Conservation (phyloP, 2,888 invertebrate genomes). For the Alloplasta piceator region DNA sequence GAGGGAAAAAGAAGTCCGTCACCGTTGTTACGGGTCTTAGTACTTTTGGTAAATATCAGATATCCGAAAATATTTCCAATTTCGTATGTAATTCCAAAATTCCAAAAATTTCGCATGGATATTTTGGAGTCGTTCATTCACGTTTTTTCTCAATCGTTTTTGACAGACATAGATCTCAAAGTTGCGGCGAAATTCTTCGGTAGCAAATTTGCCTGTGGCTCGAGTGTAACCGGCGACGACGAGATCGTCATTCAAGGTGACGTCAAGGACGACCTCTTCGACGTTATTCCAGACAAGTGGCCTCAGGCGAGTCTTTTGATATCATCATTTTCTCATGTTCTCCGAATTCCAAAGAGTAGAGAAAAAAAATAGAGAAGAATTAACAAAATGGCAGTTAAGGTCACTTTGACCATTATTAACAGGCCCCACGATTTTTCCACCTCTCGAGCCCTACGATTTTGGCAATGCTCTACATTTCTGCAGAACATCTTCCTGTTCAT, state of each 20-base stretch:
- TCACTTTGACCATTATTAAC: too few species aligned
- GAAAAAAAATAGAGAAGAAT: neutral
- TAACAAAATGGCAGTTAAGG: slow-evolving; percentile 7
- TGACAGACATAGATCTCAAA: slow-evolving; percentile 96
- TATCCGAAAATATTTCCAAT: slow-evolving; percentile 1
- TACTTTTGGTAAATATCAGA: slow-evolving; percentile 90
- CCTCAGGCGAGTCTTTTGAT: slow-evolving; percentile 88
- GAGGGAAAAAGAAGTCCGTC: slow-evolving; percentile 99
- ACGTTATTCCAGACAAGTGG: slow-evolving; percentile 99
- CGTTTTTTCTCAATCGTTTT: slow-evolving; percentile 3
- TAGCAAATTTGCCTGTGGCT: slow-evolving; percentile 99
- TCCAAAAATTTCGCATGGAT: neutral
- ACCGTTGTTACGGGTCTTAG: slow-evolving; percentile 98
- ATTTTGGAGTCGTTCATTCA: slow-evolving; percentile 9
- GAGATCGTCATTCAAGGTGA: slow-evolving; percentile 99
- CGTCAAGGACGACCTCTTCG: slow-evolving; percentile 98
- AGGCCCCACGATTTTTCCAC: too few species aligned
- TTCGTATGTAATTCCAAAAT: too few species aligned
- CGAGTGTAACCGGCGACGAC: slow-evolving; percentile 99
- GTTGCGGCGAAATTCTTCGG: slow-evolving; percentile 99
- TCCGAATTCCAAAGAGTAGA: neutral
- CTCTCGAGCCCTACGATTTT: too few species aligned
- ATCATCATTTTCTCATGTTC: neutral
- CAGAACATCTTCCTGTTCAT: too few species aligned
- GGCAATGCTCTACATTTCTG: too few species aligned